Evolutionary conservation across 1,140 invertebrate genomes (phyloP), one percentile per base, ranked within the genome.

Genomic region (Rhopalosiphum maidis): DNA sequence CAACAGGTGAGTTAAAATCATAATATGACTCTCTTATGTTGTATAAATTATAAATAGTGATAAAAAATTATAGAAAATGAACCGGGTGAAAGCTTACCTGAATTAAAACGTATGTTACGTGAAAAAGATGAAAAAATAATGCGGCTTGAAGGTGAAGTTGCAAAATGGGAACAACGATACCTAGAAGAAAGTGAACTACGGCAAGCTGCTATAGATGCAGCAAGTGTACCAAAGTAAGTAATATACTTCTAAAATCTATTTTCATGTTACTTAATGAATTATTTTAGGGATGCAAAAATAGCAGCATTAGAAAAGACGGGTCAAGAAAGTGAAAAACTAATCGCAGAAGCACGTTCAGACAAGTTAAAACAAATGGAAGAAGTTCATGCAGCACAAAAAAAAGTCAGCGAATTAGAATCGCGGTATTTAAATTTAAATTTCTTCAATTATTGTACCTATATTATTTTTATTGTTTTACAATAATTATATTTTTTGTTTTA

Each of bases 331-430:
- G 98, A 98, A 94, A 97, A 97, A 94, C 95, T 98, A 41, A 98
- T 98, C 95, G 97, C 97, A 0, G 98, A 98, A 95, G 97, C 97
- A 46, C 96, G 97, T 94, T 97, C 96, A 93, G 98, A 98, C 94
- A 98, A 98, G 95, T 97, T 98, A 94, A 96, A 97, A 93, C 97
- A 98, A 94, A 98, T 97, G 96, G 97, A 98, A 95, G 98, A 98
- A 95, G 96, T 98, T 25, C 97, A 98, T 95, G 97, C 96, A 23
- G 97, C 97, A 77, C 97, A 98, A 94, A 98, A 97, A 94, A 97
- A 97, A 95, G 96, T 97, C 15, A 97, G 97, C 46, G 98, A 98
- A 95, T 95, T 98, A 23, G 98, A 98, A 95, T 96, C 97, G 93
- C 97, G 96, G 97, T 97, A 96, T 94, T 94, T 93, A 48, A 86